Base-by-base conservation (phyloP, 2,113 vertebrate genomes). In the Carassius gibelio region DNA sequence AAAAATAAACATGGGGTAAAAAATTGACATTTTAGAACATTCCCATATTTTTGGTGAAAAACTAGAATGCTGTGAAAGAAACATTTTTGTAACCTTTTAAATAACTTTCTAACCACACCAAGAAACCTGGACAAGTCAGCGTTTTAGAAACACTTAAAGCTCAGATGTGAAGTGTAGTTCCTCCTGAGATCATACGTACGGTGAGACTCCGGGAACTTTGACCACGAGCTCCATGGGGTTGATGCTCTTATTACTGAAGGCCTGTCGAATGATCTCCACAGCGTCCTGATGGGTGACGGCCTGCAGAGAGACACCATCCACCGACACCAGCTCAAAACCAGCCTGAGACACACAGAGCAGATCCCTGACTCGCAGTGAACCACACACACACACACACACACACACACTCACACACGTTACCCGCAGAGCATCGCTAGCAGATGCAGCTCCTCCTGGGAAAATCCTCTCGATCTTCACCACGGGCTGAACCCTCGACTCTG, bases 391-490 rank as follows among this genome's bases (percentile, higher is more conserved):
- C 50, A 52, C 50, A 30, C 30, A 30, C 30, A 30, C 30, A 30
- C 30, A 30, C 30, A 21, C 19, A 21, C 55, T 19, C 52, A 57
- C 55, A 14, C 50, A 14, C 13, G 8, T 23, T 92, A 99, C 97
- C 97, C 96, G 95, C 82, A 99, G 94, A 84, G 93, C 86, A 42
- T 95, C 94, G 0, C 96, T 96, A 66, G 96, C 92, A 83, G 96
- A 98, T 2, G 97, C 98, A 0, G 98, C 97, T 38, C 98, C 98
- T 45, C 98, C 98, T 0, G 98, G 97, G 82, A 99, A 99, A 81
- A 99, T 96, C 93, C 96, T 98, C 90, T 99, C 97, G 11, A 99
- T 97, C 92, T 97, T 99, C 90, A 99, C 96, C 93, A 96, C 92
- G 0, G 97, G 98, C 92, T 99, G 98, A 0, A 98, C 93, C 88